Evolutionary conservation across 2,888 invertebrate genomes (phyloP).

Genomic region (Archaeoteleia sp.): DNA sequence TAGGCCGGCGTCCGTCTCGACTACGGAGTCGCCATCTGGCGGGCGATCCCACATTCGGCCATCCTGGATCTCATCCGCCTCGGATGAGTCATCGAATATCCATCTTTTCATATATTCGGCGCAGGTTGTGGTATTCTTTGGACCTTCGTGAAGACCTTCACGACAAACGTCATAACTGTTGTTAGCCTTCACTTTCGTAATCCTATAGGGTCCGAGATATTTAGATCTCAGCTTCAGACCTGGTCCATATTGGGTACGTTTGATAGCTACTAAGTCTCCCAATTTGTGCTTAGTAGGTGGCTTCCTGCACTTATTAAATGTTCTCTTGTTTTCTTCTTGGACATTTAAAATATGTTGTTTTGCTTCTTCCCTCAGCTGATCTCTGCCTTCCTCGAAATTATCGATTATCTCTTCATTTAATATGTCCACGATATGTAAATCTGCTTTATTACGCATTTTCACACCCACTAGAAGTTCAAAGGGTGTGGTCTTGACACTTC

Average conservation of each 20-base stretch:
- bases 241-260: constrained; percentile 45
- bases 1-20: no score
- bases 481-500: constrained; percentile 52
- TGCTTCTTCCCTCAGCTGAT: constrained; percentile 17
- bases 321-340: constrained; percentile 48
- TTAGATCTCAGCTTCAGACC: constrained; percentile 44
- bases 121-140: constrained; percentile 18
- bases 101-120: constrained; percentile 21
- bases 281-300: constrained; percentile 40
- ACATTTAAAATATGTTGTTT: constrained; percentile 40
- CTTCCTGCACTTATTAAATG: constrained; percentile 33
- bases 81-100: constrained; percentile 15
- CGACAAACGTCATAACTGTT: constrained; percentile 65
- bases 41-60: constrained; percentile 26
- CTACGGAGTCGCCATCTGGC: not conserved
- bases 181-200: constrained; percentile 56
- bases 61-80: constrained; percentile 21
- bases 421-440: constrained; percentile 11
- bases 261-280: constrained; percentile 50
- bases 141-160: no score
- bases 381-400: constrained; percentile 15
- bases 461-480: constrained; percentile 25
- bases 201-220: constrained; percentile 46
- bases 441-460: constrained; percentile 10
- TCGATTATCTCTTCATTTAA: constrained; percentile 12